Evolutionary conservation across 2,888 invertebrate species (phyloP), one percentile per base, ranked within the genome.

Genomic region (Mellilla xanthometata): DNA sequence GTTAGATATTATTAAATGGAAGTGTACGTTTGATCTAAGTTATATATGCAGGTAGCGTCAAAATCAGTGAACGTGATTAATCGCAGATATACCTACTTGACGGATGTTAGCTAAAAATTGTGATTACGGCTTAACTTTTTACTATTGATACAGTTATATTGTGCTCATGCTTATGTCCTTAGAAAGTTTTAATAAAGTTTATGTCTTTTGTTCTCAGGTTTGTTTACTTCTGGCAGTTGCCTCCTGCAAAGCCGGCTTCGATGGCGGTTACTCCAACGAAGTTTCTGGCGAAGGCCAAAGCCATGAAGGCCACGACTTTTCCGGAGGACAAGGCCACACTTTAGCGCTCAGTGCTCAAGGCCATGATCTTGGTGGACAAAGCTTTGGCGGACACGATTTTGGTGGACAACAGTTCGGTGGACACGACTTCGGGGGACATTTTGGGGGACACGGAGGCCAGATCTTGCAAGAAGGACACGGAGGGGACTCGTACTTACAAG

Each of bases 191-290:
- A 1, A 19, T 6, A 19, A 19, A 19, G 15, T 1, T 19, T 19
- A 5, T 19, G 48, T 48, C 36, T n/a, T 38, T 56, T 72, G 39
- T 59, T 79, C 76, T 0, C 76, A 89, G 89, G 72, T 87, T 52
- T 86, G 81, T 79, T 65, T 87, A 63, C 63, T 89, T 58, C 65
- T 88, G 75, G 86, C 81, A 68, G 81, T 81, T 62, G 87, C 85
- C 68, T 68, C 74, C 50, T 80, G 86, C 78, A 77, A 76, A 66
- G 89, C 87, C 58, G 81, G 86, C 35, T 68, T 61, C 38, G 63
- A 71, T 46, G 63, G 65, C 15, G 68, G 69, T 23, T 74, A 68
- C 52, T 67, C 75, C 47, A 68, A 74, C 50, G 72, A 71, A 13
- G 54, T 73, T 19, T 51, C 56, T 8, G 75, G 71, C 40, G 74